phyloP scores from a whole-genome alignment of 2,888 invertebrate genomes.

The Dryocosmus kuriphilus region DNA sequence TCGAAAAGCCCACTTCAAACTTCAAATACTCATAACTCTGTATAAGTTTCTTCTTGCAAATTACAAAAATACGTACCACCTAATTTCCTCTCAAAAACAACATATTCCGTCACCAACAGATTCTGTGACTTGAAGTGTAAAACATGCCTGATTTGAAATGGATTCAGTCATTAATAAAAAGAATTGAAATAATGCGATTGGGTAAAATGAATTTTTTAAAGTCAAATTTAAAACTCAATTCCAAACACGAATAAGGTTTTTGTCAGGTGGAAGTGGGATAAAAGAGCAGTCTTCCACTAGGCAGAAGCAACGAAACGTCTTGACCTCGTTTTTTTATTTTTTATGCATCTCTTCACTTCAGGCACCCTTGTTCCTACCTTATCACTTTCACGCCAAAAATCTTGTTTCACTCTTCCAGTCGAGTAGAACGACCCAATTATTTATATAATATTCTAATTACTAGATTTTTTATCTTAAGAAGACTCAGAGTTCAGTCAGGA shows the following conservation, averaged over 20 bases:
- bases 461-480: neutral
- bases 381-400: slow-evolving; percentile 48
- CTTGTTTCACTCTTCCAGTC: neutral
- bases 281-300: slow-evolving; percentile 49
- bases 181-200: neutral
- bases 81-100: too few relatives aligned
- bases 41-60: too few relatives aligned
- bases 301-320: slow-evolving; percentile 53
- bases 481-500: neutral
- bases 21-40: too few relatives aligned
- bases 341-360: neutral
- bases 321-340: slow-evolving; percentile 57
- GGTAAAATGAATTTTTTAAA: neutral
- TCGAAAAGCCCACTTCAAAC: too few relatives aligned
- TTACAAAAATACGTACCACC: too few relatives aligned
- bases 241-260: neutral
- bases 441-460: neutral
- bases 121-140: too few relatives aligned
- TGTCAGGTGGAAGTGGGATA: neutral
- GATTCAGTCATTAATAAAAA: too few relatives aligned
- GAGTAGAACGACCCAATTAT: neutral
- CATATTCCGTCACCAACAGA: too few relatives aligned
- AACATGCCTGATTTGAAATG: too few relatives aligned
- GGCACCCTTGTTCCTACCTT: slow-evolving; percentile 31
- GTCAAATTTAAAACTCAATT: slow-evolving; percentile 3